Evolutionary conservation across 1,140 invertebrate genomes (phyloP), one percentile per base, ranked within the genome.

Genomic region (Elysia chlorotica): DNA sequence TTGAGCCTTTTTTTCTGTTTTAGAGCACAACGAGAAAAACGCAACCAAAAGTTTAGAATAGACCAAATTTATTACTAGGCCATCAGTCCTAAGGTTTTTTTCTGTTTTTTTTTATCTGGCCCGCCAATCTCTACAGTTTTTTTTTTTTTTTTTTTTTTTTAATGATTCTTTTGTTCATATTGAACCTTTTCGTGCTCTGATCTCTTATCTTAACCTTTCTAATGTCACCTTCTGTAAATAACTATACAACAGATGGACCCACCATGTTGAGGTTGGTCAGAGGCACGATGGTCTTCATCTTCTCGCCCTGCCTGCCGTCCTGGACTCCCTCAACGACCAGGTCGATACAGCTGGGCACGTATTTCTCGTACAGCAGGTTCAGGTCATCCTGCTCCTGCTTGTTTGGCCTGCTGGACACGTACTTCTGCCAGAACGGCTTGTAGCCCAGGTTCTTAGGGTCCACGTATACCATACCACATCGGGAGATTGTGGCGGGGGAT

Each of bases 361-460:
- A 94, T 86, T 92, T 92, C 17, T 93, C 89, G 86, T 91, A 94
- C 25, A 94, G 82, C 31, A 87, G 85, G 4, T 84, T 81, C 28
- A 94, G 83, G 54, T 90, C 79, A 57, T 85, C 86, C 69, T 78
- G 78, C 74, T 87, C 84, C 33, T 74, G 57, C 71, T 84, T 86
- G 63, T 53, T 81, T 14, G 78, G 75, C n/a, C 83, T 74, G 83
- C 83, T 71, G 86, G 79, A 82, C 75, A 87, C 87, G 92, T 92
- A 96, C 83, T 91, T 91, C 48, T 93, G 88, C 93, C 95, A 95
- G 86, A 92, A 96, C 0, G 95, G 94, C 75, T 92, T 88, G 82
- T 93, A 95, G 0, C 94, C 93, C 33, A 97, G 88, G 88, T 95
- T 95, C 85, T 95, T 95, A 0, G 95, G 94, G 82, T 96, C 95